Conservation (phyloP, 2,797 vertebrate species). For the Etheostoma nigrum region DNA sequence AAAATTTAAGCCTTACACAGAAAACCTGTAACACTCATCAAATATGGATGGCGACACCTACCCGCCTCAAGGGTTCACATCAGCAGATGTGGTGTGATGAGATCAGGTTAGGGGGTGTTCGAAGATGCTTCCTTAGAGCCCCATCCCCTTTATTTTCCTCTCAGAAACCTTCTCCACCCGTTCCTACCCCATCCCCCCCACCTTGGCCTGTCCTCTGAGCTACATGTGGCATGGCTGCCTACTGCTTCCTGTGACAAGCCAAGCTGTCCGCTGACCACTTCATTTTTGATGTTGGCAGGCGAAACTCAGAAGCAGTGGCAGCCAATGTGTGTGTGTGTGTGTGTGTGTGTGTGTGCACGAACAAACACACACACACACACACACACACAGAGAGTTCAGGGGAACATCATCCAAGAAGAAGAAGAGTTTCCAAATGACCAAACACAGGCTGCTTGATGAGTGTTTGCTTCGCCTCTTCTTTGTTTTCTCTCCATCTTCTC, state of each 20-base stretch:
- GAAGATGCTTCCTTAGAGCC: slow-evolving; percentile 32
- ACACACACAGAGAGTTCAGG: slow-evolving; percentile 52
- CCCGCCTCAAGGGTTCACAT: slow-evolving; percentile 50
- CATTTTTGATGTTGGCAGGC: slow-evolving; percentile 79
- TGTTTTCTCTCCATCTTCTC: slow-evolving; percentile 64
- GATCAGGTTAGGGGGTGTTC: slow-evolving; percentile 64
- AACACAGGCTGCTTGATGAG: slow-evolving; percentile 72
- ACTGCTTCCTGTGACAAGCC: slow-evolving; percentile 80
- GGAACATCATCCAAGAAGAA: slow-evolving; percentile 70
- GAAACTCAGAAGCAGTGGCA: slow-evolving; percentile 35
- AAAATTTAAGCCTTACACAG: slow-evolving; percentile 50
- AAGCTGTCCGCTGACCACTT: slow-evolving; percentile 84
- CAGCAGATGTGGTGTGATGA: slow-evolving; percentile 80
- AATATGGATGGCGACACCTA: slow-evolving; percentile 57
- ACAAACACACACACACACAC: neutral
- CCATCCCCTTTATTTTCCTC: slow-evolving; percentile 34
- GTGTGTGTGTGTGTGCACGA: neutral
- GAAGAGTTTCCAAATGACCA: slow-evolving; percentile 77
- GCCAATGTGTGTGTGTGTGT: slow-evolving; percentile 28
- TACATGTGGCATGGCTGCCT: slow-evolving; percentile 74
- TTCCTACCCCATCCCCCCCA: slow-evolving; percentile 39
- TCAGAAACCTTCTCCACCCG: slow-evolving; percentile 2
- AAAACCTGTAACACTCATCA: slow-evolving; percentile 64
- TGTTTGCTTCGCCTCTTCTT: slow-evolving; percentile 71
- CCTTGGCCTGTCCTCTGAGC: slow-evolving; percentile 81